Percentiles rank a stretch among this genome's conserved stretches.
phyloP scores from a whole-genome alignment of 2,113 vertebrate genomes.

The Typhlomys cinereus region DNA sequence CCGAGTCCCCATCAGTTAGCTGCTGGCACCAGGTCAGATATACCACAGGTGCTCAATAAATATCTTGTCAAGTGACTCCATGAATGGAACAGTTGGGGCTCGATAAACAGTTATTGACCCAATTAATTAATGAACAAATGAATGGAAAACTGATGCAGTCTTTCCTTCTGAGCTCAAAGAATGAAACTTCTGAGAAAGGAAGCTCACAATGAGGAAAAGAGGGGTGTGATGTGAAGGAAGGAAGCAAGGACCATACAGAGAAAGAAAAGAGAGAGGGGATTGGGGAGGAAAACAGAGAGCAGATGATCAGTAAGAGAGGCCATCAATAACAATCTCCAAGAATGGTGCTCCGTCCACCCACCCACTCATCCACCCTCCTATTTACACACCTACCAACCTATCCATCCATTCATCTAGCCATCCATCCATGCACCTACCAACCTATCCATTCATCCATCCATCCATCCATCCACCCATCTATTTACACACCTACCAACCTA shows the following conservation, averaged over 20 bases:
- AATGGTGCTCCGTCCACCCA: neutral
- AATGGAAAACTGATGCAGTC: constrained; percentile 52
- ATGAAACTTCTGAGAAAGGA: constrained; percentile 12
- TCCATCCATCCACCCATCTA: no score
- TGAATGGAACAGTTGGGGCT: constrained; percentile 47
- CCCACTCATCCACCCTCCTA: no score
- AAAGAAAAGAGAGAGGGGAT: neutral
- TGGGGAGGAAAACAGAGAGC: neutral
- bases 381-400: no score
- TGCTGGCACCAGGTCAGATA: constrained; percentile 23
- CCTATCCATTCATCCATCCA: no score
- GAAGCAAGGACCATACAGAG: neutral
- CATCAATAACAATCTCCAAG: neutral
- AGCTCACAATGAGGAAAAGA: neutral
- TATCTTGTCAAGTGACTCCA: constrained; percentile 13
- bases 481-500: no score
- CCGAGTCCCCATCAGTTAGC: neutral
- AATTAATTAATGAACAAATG: constrained; percentile 64
- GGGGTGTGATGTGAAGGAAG: neutral
- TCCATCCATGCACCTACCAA: no score
- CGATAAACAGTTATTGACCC: constrained; percentile 53
- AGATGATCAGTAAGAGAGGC: neutral
- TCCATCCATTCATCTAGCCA: no score
- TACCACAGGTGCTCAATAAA: neutral
- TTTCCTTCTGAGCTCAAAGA: constrained; percentile 43